Conservation (phyloP, 2,888 invertebrate species). For the Epinotia brunnichana region DNA sequence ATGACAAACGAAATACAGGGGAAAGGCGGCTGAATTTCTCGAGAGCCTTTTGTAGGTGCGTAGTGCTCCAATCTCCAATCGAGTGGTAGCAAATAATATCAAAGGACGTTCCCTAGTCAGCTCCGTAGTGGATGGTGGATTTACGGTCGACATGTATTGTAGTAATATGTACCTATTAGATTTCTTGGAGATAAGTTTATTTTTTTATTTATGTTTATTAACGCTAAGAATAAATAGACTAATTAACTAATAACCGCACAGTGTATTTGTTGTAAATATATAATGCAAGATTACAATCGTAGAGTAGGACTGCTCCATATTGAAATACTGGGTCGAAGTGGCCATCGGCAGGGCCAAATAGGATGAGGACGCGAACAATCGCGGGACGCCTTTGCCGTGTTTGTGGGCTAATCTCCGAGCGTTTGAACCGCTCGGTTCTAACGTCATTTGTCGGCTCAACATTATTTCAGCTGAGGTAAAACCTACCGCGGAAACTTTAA, state of each 20-base stretch:
- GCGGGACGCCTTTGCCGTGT: too few species aligned
- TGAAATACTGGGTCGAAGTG: too few species aligned
- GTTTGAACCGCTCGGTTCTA: too few species aligned
- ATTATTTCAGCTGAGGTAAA: too few species aligned
- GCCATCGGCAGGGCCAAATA: too few species aligned
- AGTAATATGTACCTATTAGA: neutral
- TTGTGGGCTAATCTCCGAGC: too few species aligned
- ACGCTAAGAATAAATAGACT: neutral
- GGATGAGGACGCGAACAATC: too few species aligned
- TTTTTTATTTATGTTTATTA: constrained; percentile 10
- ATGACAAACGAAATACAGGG: neutral
- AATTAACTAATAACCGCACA: neutral
- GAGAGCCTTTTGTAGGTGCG: neutral
- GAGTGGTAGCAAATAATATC: neutral
- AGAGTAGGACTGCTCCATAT: too few species aligned
- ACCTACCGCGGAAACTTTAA: too few species aligned
- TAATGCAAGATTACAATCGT: too few species aligned
- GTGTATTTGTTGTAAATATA: too few species aligned
- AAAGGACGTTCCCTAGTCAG: constrained; percentile 1
- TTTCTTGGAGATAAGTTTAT: neutral
- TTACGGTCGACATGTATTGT: neutral
- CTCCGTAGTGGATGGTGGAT: neutral
- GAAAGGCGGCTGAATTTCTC: neutral
- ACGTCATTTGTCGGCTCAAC: too few species aligned
- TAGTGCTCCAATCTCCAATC: neutral